Percentiles rank a stretch among this genome's conserved stretches.
These are phyloP conservation scores for Luffia ferchaultella DNA, from an alignment of 2,888 invertebrate species.

Conservation along the genomic window DNA sequence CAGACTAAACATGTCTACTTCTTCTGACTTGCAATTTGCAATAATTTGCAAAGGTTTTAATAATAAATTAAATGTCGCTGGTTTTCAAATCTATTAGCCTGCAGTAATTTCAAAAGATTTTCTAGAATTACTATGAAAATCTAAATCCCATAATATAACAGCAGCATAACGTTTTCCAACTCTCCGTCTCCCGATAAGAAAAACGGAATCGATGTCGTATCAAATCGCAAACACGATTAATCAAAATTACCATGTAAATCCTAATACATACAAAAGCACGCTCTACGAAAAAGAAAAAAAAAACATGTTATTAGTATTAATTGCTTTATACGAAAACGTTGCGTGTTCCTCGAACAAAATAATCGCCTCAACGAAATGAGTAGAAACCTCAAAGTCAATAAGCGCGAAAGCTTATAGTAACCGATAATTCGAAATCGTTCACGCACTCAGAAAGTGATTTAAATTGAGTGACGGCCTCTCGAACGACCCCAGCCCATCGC, in stretches of 20 bases:
- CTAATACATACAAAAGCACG: not conserved
- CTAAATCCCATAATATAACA: too few species aligned
- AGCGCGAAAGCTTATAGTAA: conserved; percentile 3
- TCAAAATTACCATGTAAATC: not conserved
- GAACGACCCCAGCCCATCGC: not conserved
- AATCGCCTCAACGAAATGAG: not conserved
- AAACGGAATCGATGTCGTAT: not conserved
- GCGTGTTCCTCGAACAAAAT: not conserved
- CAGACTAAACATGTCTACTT: too few species aligned
- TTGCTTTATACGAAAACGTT: not conserved
- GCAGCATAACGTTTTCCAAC: too few species aligned
- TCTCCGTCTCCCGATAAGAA: too few species aligned
- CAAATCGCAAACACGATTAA: not conserved
- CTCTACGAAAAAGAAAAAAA: not conserved
- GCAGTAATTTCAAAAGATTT: too few species aligned
- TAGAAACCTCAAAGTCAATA: not conserved
- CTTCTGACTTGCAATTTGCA: too few species aligned
- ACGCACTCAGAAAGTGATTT: conserved; percentile 6
- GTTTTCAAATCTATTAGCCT: too few species aligned
- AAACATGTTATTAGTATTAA: not conserved
- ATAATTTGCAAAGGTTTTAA: too few species aligned
- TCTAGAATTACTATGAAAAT: too few species aligned
- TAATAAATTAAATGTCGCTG: too few species aligned
- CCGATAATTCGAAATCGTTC: conserved; percentile 6
- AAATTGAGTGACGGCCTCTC: conserved; percentile 6